Evolutionary conservation across 2,797 vertebrate genomes (phyloP).

Genomic region (Sphenodon punctatus): DNA sequence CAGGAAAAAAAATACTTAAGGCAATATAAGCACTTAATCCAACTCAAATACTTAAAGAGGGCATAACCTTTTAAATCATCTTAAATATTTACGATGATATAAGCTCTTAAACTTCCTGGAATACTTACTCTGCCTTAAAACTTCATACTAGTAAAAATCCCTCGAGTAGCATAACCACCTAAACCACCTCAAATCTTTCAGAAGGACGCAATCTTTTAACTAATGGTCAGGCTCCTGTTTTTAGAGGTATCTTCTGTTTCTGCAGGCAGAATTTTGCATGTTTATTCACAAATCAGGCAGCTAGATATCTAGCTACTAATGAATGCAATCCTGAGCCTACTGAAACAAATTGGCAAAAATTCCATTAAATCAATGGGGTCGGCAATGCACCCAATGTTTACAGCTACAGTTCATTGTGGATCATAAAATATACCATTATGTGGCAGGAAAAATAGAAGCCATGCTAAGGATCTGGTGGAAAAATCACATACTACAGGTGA

Average conservation of each 20-base stretch:
- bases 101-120: constrained; percentile 72
- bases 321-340: no score
- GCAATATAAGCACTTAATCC: constrained; percentile 73
- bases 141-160: constrained; percentile 57
- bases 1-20: constrained; percentile 61
- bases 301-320: neutral
- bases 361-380: no score
- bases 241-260: constrained; percentile 53
- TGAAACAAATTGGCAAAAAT: no score
- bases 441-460: no score
- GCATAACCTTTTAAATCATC: constrained; percentile 74
- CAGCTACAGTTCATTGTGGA: no score
- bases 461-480: no score
- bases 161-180: constrained; percentile 61
- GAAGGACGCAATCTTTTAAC: constrained; percentile 70
- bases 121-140: constrained; percentile 69
- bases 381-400: no score
- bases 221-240: constrained; percentile 28
- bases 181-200: constrained; percentile 64
- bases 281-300: constrained; percentile 11
- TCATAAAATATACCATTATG: no score
- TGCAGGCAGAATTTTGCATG: constrained; percentile 30
- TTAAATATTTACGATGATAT: constrained; percentile 74
- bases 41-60: constrained; percentile 70
- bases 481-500: no score